Evolutionary conservation across 2,113 vertebrate species (phyloP).

Genomic region (Struthio camelus): DNA sequence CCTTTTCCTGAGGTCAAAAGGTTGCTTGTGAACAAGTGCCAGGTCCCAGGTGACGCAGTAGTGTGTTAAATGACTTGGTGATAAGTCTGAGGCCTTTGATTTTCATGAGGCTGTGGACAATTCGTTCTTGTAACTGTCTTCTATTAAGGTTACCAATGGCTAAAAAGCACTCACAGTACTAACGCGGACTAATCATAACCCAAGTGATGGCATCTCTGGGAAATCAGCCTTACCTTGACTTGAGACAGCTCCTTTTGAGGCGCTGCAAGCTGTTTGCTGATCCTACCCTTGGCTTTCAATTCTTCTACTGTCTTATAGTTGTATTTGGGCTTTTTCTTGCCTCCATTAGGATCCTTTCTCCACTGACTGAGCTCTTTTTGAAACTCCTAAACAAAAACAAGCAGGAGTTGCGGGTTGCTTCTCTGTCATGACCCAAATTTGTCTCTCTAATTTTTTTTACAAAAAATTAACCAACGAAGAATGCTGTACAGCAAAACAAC

Average conservation of each 20-base stretch:
- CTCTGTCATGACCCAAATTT: neutral
- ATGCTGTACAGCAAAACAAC: neutral
- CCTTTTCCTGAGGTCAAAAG: neutral
- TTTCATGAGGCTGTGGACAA: neutral
- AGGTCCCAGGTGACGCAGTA: neutral
- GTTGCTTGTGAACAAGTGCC: neutral
- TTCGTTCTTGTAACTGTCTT: neutral
- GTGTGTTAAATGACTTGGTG: neutral
- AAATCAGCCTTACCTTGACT: slow-evolving; percentile 82
- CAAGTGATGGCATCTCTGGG: neutral
- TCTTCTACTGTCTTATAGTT: slow-evolving; percentile 95
- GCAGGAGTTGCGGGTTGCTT: neutral
- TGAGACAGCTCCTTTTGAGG: slow-evolving; percentile 94
- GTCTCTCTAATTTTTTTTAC: neutral
- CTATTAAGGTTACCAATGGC: fast-evolving
- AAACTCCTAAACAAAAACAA: slow-evolving; percentile 81
- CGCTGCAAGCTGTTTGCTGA: slow-evolving; percentile 80
- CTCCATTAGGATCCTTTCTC: slow-evolving; percentile 89
- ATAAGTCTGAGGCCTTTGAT: neutral
- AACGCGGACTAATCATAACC: fast-evolving
- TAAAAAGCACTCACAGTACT: neutral
- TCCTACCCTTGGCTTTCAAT: slow-evolving; percentile 90
- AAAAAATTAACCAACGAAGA: neutral
- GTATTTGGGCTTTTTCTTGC: slow-evolving; percentile 95
- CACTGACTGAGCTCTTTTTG: slow-evolving; percentile 96